Conservation (phyloP, 2,888 invertebrate genomes). For the Sipunculus nudus region DNA sequence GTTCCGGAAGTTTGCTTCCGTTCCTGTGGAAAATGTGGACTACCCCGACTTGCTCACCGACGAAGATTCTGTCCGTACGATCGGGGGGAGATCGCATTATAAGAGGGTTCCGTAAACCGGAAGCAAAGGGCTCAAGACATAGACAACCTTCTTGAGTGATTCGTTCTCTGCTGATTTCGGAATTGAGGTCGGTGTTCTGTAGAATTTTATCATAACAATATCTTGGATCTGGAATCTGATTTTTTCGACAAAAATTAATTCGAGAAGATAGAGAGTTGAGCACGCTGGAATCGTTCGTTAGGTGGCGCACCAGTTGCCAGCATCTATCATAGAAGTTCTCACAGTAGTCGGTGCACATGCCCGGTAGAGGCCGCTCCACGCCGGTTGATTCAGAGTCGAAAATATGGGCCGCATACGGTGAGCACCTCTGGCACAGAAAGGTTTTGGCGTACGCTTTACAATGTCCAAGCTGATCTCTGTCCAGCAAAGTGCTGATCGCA, state of each 20-base stretch:
- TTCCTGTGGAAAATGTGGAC: conserved; percentile 48
- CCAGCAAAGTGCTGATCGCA: conserved; percentile 28
- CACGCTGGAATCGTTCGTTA: conserved; percentile 34
- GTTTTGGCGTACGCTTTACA: conserved; percentile 47
- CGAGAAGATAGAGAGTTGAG: conserved; percentile 13
- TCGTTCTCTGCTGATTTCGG: conserved; percentile 39
- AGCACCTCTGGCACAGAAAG: conserved; percentile 58
- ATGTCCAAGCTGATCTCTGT: conserved; percentile 19
- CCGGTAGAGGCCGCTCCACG: conserved; percentile 49
- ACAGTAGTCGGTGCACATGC: conserved; percentile 53
- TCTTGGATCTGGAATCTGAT: conserved; percentile 45
- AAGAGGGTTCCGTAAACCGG: conserved; percentile 25
- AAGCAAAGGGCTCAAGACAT: conserved; percentile 48
- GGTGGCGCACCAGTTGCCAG: conserved; percentile 39
- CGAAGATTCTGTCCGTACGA: conserved; percentile 51
- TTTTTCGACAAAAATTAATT: conserved; percentile 44
- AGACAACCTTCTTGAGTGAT: conserved; percentile 51
- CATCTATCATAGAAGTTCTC: conserved; percentile 47
- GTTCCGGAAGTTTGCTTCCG: conserved; percentile 37
- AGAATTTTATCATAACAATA: conserved; percentile 60
- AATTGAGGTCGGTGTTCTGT: conserved; percentile 42
- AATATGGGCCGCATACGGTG: conserved; percentile 61
- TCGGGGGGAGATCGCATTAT: conserved; percentile 43
- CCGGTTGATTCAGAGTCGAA: conserved; percentile 51
- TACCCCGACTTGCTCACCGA: conserved; percentile 56